phyloP scores from a whole-genome alignment of 2,113 vertebrate genomes.

The Rostratula benghalensis region DNA sequence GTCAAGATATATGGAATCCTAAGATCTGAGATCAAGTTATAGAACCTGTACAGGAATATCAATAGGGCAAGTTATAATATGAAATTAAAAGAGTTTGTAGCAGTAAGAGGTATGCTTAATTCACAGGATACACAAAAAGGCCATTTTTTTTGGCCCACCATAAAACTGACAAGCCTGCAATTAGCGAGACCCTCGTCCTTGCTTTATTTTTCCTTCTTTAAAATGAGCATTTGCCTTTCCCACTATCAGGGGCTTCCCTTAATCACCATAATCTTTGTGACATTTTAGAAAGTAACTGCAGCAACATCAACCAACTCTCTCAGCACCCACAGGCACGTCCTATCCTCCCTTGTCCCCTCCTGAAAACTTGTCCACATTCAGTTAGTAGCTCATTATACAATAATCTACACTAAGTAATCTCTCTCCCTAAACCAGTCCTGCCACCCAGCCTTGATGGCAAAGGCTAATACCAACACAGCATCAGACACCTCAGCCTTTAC shows the following conservation, averaged over 20 bases:
- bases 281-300: neutral
- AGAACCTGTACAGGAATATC: neutral
- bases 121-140: neutral
- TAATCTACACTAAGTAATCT: neutral
- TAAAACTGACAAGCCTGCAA: neutral
- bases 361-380: neutral
- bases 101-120: neutral
- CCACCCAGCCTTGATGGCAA: neutral
- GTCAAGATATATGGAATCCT: neutral
- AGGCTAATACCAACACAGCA: neutral
- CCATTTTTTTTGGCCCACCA: neutral
- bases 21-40: neutral
- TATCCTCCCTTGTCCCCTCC: neutral
- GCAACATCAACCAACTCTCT: neutral
- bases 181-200: neutral
- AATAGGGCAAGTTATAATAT: neutral
- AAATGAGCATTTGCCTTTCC: neutral
- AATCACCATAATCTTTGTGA: neutral
- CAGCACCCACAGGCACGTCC: neutral
- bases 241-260: neutral
- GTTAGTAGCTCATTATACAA: neutral
- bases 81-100: neutral
- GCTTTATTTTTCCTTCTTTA: neutral
- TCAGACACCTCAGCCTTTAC: neutral
- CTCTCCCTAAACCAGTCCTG: neutral